These are phyloP conservation scores for Salminus brasiliensis DNA, from an alignment of 2,113 vertebrate genomes.

Conservation along the genomic window DNA sequence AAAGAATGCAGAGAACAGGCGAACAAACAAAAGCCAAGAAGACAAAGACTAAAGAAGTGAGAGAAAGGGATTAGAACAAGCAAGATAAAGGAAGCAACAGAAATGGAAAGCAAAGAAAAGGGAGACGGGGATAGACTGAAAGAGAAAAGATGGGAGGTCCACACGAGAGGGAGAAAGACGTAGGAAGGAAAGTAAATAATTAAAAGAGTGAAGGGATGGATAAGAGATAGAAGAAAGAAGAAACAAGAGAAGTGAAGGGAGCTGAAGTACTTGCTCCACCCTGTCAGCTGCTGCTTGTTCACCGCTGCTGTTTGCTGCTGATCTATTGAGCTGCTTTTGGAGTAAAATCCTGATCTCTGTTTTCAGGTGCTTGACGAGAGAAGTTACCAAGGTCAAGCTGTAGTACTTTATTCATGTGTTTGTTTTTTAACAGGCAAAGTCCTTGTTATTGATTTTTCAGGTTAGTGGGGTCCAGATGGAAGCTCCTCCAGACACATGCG, in stretches of 20 bases:
- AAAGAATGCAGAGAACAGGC: background rate
- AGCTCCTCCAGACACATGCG: conserved; percentile 17
- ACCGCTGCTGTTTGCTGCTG: background rate
- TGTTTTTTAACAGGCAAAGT: conserved; percentile 14
- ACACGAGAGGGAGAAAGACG: background rate
- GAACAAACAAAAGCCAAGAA: too few relatives aligned
- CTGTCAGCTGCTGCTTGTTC: background rate
- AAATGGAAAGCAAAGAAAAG: background rate
- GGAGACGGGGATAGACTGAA: background rate
- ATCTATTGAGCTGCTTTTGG: too few relatives aligned
- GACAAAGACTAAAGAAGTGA: background rate
- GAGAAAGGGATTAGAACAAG: background rate
- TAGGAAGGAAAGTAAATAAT: background rate
- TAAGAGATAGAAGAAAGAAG: background rate
- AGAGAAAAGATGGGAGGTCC: background rate
- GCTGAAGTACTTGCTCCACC: too few relatives aligned
- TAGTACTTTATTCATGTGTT: conserved; percentile 4
- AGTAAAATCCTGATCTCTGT: background rate
- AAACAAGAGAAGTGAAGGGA: background rate
- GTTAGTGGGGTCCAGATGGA: conserved; percentile 37
- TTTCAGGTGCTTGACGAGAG: background rate
- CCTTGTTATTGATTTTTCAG: conserved; percentile 1
- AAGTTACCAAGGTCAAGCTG: background rate
- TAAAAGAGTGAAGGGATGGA: background rate
- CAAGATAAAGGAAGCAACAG: background rate